Percentiles rank a stretch among this genome's conserved stretches.
Conservation (phyloP, 2,888 invertebrate species). For the Scrobipalpa costella region DNA sequence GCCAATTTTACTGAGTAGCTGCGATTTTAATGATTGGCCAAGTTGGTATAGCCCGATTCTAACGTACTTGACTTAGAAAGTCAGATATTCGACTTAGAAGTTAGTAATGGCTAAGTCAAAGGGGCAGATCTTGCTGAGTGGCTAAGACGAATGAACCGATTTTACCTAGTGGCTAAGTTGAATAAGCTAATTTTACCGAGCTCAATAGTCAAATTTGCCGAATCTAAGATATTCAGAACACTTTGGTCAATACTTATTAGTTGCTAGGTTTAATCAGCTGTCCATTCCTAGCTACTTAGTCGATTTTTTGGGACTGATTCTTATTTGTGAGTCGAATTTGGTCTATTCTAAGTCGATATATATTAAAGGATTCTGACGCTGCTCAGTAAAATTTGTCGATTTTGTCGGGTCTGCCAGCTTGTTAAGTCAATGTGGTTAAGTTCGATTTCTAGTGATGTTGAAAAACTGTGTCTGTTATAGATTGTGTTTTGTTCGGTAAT, state of each 20-base stretch:
- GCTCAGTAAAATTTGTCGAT: too few relatives aligned
- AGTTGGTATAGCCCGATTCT: neutral
- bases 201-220: neutral
- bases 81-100: too few relatives aligned
- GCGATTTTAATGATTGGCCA: neutral
- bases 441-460: neutral
- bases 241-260: too few relatives aligned
- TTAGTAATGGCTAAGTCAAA: neutral
- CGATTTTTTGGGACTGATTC: neutral
- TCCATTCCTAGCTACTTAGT: neutral
- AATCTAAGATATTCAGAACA: neutral
- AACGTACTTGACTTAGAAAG: too few relatives aligned
- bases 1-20: neutral
- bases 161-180: neutral
- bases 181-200: neutral
- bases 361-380: too few relatives aligned
- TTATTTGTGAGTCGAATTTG: too few relatives aligned
- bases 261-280: too few relatives aligned
- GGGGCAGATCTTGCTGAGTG: neutral
- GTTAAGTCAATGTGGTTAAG: conserved; percentile 2
- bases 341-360: neutral
- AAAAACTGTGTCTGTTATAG: neutral
- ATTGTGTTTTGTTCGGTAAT: neutral
- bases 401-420: neutral
- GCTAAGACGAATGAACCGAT: neutral